Evolutionary conservation across 1,140 invertebrate species (phyloP).

Genomic region (Zaprionus inermis): DNA sequence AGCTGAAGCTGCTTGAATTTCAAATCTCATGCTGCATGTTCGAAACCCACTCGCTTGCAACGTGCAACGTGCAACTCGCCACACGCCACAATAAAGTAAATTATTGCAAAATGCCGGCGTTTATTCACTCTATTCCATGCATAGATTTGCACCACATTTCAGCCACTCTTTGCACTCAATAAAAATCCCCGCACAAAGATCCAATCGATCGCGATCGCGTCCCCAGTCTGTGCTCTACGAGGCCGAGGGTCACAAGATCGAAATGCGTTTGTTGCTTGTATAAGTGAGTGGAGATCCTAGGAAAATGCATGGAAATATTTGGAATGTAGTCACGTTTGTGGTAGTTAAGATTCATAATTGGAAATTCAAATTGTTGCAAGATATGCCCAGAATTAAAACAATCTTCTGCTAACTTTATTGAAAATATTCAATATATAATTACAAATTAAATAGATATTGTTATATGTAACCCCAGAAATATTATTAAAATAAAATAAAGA

Average conservation of each 20-base stretch:
- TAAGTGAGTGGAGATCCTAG: neutral
- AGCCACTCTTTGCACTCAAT: constrained; percentile 60
- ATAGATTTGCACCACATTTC: constrained; percentile 74
- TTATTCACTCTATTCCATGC: constrained; percentile 48
- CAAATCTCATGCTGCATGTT: constrained; percentile 63
- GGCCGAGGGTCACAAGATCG: constrained; percentile 24
- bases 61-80: constrained; percentile 15
- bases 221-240: too few relatives aligned
- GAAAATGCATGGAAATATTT: neutral
- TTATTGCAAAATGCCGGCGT: constrained; percentile 59
- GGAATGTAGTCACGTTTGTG: neutral
- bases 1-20: constrained; percentile 72
- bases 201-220: constrained; percentile 18
- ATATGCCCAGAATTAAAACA: too few relatives aligned
- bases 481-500: too few relatives aligned
- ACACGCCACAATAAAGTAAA: constrained; percentile 65
- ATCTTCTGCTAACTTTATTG: too few relatives aligned
- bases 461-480: too few relatives aligned
- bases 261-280: neutral
- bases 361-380: too few relatives aligned
- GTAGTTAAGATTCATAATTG: neutral
- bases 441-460: too few relatives aligned
- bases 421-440: too few relatives aligned
- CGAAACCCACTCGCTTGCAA: constrained; percentile 35
- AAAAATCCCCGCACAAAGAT: constrained; percentile 60